These are phyloP conservation scores for Carassius auratus DNA, from an alignment of 2,113 vertebrate species.

Conservation along the genomic window DNA sequence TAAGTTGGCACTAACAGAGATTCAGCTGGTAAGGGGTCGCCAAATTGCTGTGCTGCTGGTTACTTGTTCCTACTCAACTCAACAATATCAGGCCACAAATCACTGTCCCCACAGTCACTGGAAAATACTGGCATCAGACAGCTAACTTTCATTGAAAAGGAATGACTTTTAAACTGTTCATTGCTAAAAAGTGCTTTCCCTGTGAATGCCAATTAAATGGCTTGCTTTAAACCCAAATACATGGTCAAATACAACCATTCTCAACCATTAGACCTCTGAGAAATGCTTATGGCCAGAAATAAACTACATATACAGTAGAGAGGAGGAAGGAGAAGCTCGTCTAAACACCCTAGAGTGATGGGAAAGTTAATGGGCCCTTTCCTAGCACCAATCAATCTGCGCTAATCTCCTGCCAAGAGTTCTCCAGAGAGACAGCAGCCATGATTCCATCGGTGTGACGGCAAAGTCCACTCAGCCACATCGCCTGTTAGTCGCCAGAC, in stretches of 20 bases:
- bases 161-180: too few species aligned
- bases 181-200: background rate
- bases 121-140: background rate
- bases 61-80: background rate
- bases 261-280: too few species aligned
- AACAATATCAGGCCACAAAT: background rate
- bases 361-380: constrained; percentile 63
- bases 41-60: background rate
- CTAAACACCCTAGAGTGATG: constrained; percentile 60
- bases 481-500: constrained; percentile 20
- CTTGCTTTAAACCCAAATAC: background rate
- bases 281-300: background rate
- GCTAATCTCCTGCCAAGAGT: constrained; percentile 53
- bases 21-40: background rate
- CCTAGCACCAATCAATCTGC: constrained; percentile 63
- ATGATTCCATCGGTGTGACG: constrained; percentile 53
- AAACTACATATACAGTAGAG: constrained; percentile 35
- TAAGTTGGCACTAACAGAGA: background rate
- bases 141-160: too few species aligned
- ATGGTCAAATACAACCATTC: background rate
- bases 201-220: background rate
- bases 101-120: background rate
- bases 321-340: constrained; percentile 38
- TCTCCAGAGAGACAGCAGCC: constrained; percentile 48
- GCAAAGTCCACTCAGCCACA: constrained; percentile 39